Evolutionary conservation across 2,888 invertebrate species (phyloP).

Genomic region (Ormyrus rosae): DNA sequence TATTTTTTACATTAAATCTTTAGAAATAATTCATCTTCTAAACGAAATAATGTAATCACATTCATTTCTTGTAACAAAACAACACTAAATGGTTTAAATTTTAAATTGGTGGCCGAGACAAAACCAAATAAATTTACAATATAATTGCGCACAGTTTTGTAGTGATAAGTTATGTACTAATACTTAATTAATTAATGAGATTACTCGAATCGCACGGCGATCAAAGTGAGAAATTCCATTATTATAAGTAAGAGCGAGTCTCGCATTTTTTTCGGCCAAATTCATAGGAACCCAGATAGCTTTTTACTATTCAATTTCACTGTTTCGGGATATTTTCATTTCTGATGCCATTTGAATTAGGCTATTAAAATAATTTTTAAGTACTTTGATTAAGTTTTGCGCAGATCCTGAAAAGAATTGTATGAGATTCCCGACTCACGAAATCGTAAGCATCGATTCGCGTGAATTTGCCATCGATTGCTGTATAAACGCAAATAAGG

Average conservation of each 20-base stretch:
- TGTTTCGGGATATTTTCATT: conserved; percentile 12
- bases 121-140: background rate
- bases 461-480: conserved; percentile 1
- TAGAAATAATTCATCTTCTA: background rate
- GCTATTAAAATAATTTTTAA: conserved; percentile 24
- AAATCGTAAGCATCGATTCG: conserved; percentile 13
- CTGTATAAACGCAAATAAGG: conserved; percentile 4
- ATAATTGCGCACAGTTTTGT: background rate
- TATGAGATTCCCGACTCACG: conserved; percentile 15
- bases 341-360: background rate
- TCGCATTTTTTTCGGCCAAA: conserved; percentile 16
- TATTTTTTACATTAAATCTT: conserved; percentile 6
- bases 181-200: background rate
- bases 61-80: conserved; percentile 6
- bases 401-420: background rate
- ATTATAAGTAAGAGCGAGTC: background rate
- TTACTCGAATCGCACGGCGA: conserved; percentile 1
- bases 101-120: background rate
- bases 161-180: conserved; percentile 6
- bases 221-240: conserved; percentile 9
- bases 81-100: conserved; percentile 5
- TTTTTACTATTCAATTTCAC: conserved; percentile 10
- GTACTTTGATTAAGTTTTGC: conserved; percentile 3
- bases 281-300: background rate
- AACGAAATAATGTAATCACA: background rate